Conservation (phyloP, 2,113 vertebrate genomes). For the Psittacara wagleri region DNA sequence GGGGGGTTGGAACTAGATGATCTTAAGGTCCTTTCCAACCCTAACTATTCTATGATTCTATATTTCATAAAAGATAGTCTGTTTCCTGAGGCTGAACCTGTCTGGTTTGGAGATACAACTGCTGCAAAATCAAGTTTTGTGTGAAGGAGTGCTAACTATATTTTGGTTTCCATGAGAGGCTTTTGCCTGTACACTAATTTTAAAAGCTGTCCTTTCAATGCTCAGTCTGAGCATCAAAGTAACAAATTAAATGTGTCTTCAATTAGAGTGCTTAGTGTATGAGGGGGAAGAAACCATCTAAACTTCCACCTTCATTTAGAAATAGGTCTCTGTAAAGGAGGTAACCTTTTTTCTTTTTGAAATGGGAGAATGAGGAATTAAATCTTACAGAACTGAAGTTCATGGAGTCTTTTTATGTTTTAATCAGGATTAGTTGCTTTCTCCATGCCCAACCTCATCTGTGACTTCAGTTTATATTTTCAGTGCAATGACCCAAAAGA, state of each 20-base stretch:
- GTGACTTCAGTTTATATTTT: not conserved
- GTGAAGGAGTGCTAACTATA: too few relatives aligned
- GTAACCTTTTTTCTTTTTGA: not conserved
- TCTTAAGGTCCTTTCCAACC: too few relatives aligned
- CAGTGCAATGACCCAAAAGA: not conserved
- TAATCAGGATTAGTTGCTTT: not conserved
- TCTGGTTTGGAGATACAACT: too few relatives aligned
- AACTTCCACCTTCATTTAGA: not conserved
- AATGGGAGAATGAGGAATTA: not conserved
- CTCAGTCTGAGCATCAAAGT: not conserved
- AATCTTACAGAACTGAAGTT: not conserved
- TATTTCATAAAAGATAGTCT: too few relatives aligned
- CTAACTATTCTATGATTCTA: too few relatives aligned
- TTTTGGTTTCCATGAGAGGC: not conserved
- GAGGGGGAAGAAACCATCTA: not conserved
- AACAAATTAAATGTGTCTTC: not conserved
- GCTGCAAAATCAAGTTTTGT: too few relatives aligned
- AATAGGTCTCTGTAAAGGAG: not conserved
- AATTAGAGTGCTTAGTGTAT: not conserved
- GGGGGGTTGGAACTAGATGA: too few relatives aligned
- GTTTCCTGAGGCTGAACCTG: too few relatives aligned
- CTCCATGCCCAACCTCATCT: not conserved
- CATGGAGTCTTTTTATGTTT: not conserved
- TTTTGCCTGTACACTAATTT: not conserved
- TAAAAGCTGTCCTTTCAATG: not conserved